Base-by-base conservation (phyloP, 1,140 invertebrate species). In the fruit fly (Drosophila melanogaster) region DNA sequence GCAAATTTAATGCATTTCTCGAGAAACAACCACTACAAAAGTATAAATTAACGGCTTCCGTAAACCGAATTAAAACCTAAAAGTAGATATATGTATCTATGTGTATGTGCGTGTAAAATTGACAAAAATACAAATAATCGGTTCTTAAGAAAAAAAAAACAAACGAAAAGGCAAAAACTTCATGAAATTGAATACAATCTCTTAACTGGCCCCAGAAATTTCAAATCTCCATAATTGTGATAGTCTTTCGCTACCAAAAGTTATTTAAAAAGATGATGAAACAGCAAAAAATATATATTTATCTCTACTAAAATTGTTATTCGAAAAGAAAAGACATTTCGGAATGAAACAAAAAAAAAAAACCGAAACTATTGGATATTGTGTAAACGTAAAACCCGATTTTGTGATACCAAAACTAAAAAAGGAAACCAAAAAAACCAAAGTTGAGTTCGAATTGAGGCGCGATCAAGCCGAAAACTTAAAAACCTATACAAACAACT, bases 201-300 rank as follows among this genome's bases (percentile, higher is more conserved):
- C 47, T 60, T 43, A 56, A 14, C 80, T 51, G 55, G 55, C 56
- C 51, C 56, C 47, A 64, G 49, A 65, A 75, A 69, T 30, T 33
- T 56, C 5, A 83, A 87, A 83, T 65, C 76, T 86, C 70, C 74
- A 70, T 79, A 83, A 87, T 73, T 86, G 83, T 86, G 83, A 86
- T 86, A 86, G 75, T 81, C 60, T 81, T 77, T 81, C 78, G 72
- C 64, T 80, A 80, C 71, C 57, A 57, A 70, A 57, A 40, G 60
- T 56, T 57, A 60, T 51, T 61, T 37, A 58, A 64, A 55, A 54
- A 57, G 37, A 70, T 43, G 33, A 47, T 8, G 38, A 60, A 37
- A 61, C n/a, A 22, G n/a, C 24, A 26, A 37, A 44, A 43, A 30
- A 41, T 41, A 59, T 19, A 50, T 62, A 59, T 33, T 40, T 61